Percentiles rank a stretch among this genome's conserved stretches.
These are phyloP conservation scores for Steinernema carpocapsae DNA, from an alignment of 2,888 invertebrate genomes.

Conservation along the genomic window DNA sequence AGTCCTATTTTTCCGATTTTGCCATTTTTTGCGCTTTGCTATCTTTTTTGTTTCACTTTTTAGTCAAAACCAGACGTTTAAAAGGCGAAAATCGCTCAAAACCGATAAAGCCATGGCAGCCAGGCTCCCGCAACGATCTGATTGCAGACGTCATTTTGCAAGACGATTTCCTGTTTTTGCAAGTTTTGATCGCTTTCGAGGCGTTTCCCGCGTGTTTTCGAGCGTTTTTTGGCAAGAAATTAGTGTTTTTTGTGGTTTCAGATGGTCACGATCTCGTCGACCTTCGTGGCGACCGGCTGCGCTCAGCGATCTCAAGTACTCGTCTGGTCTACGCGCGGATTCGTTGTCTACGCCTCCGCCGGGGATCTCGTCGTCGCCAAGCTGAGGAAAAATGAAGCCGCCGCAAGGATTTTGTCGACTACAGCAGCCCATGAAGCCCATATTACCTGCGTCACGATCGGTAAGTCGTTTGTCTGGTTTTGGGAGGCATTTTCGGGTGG, in stretches of 20 bases:
- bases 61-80: neutral
- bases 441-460: constrained; percentile 21
- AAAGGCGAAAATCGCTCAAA: neutral
- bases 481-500: neutral
- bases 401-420: neutral
- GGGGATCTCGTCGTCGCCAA: constrained; percentile 11
- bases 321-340: constrained; percentile 12
- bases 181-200: neutral
- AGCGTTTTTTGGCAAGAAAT: neutral
- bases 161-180: neutral
- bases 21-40: neutral
- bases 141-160: neutral
- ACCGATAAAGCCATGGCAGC: neutral
- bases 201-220: too few relatives aligned
- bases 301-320: constrained; percentile 18
- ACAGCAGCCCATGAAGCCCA: constrained; percentile 1
- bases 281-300: constrained; percentile 23
- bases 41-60: neutral
- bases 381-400: neutral
- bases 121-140: neutral
- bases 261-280: constrained; percentile 17
- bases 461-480: neutral
- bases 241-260: neutral
- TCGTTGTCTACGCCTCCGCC: constrained; percentile 21
- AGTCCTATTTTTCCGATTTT: neutral